phyloP scores from a whole-genome alignment of 2,113 vertebrate genomes.

The Erythrocercus mccallii region DNA sequence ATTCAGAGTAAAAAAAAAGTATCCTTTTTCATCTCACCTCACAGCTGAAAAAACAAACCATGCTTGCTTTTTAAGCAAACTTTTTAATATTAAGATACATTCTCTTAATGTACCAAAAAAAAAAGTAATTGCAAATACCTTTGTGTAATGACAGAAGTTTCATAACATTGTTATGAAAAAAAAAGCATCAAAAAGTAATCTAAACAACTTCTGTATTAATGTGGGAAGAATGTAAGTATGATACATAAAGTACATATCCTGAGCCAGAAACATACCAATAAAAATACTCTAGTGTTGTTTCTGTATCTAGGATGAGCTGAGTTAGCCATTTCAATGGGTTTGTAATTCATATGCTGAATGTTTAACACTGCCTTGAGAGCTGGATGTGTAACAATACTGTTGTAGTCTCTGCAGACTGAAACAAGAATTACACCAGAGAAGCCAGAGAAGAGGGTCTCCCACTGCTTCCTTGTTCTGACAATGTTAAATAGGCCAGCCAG shows the following conservation, averaged over 20 bases:
- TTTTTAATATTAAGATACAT: too few relatives aligned
- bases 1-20: not conserved
- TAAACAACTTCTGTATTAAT: not conserved
- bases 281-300: not conserved
- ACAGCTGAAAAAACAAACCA: not conserved
- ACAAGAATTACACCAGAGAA: not conserved
- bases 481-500: not conserved
- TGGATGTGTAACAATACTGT: too few relatives aligned
- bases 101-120: fast-evolving
- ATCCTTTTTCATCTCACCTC: not conserved
- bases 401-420: not conserved
- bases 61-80: too few relatives aligned
- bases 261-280: not conserved
- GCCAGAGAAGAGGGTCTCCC: not conserved
- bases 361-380: not conserved
- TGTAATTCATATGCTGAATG: not conserved
- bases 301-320: not conserved
- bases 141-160: not conserved
- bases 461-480: not conserved
- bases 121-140: too few relatives aligned
- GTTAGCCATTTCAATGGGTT: not conserved
- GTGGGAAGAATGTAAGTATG: not conserved
- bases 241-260: not conserved
- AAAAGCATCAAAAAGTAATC: not conserved
- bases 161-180: not conserved